These are phyloP conservation scores for Pseudopipra pipra DNA, from an alignment of 2,113 vertebrate species.

Conservation along the genomic window DNA sequence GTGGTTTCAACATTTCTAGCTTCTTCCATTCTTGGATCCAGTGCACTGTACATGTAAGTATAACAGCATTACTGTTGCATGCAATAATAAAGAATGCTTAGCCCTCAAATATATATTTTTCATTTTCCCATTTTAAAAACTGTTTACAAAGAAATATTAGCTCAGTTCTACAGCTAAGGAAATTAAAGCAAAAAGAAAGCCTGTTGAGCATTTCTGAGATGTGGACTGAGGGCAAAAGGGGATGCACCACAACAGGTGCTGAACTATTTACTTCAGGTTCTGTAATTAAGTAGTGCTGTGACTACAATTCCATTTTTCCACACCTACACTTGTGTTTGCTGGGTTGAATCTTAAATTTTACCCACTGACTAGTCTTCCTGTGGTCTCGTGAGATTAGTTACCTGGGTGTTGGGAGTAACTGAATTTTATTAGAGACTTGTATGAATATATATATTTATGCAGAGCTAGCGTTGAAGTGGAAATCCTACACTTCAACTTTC, in stretches of 20 bases:
- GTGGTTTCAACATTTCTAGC: conserved; percentile 90
- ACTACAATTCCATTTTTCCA: background rate
- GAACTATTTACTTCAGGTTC: background rate
- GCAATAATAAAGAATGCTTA: background rate
- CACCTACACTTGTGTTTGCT: background rate
- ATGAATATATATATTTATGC: background rate
- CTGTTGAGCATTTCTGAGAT: background rate
- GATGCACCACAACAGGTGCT: background rate
- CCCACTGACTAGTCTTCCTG: background rate
- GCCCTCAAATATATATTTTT: background rate
- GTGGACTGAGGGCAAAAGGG: background rate
- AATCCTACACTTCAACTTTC: background rate
- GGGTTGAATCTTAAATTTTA: background rate
- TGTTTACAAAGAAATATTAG: background rate
- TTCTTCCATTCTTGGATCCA: conserved; percentile 84
- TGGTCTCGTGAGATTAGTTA: background rate
- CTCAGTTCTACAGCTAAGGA: background rate
- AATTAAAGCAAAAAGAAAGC: background rate
- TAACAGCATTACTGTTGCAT: background rate
- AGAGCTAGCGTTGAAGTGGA: background rate
- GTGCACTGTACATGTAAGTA: conserved; percentile 86
- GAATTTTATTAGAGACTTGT: background rate
- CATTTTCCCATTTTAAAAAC: background rate
- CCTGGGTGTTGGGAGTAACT: background rate
- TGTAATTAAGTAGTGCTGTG: background rate